Percentiles rank a stretch among this genome's conserved stretches.
These are phyloP conservation scores for Ameiurus melas DNA, from an alignment of 2,113 vertebrate species.

Conservation along the genomic window DNA sequence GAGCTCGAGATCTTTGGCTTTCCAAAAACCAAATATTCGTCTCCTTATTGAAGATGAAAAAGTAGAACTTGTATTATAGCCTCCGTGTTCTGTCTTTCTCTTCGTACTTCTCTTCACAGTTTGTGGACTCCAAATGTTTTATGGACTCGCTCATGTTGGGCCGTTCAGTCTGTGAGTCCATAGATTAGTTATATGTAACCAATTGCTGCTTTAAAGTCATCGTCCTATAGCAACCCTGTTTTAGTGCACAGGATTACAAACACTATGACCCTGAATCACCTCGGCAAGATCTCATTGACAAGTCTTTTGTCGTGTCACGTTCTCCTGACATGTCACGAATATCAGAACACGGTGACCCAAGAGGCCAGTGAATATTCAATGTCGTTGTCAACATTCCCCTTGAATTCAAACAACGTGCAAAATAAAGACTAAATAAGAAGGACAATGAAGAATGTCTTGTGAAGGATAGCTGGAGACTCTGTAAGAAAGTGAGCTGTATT, in stretches of 20 bases:
- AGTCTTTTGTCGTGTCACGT: neutral
- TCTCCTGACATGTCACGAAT: neutral
- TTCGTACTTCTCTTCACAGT: neutral
- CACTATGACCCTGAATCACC: neutral
- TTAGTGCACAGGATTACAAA: neutral
- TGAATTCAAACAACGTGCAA: neutral
- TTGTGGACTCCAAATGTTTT: neutral
- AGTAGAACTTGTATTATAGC: neutral
- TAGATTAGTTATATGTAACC: conserved; percentile 45
- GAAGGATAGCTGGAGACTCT: neutral
- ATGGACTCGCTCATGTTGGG: conserved; percentile 4
- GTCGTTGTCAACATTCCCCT: neutral
- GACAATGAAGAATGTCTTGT: neutral
- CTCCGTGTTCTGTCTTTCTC: neutral
- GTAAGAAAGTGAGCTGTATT: neutral
- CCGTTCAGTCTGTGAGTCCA: conserved; percentile 52
- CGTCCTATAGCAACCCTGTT: conserved; percentile 30
- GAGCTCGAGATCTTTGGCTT: neutral
- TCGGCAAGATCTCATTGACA: neutral
- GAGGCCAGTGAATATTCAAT: neutral
- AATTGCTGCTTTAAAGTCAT: conserved; percentile 35
- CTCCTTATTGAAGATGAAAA: neutral
- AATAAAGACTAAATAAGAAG: neutral
- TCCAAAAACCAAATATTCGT: neutral
- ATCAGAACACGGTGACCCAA: neutral